Evolutionary conservation across 2,113 vertebrate species (phyloP).

Genomic region (Callipepla californica): DNA sequence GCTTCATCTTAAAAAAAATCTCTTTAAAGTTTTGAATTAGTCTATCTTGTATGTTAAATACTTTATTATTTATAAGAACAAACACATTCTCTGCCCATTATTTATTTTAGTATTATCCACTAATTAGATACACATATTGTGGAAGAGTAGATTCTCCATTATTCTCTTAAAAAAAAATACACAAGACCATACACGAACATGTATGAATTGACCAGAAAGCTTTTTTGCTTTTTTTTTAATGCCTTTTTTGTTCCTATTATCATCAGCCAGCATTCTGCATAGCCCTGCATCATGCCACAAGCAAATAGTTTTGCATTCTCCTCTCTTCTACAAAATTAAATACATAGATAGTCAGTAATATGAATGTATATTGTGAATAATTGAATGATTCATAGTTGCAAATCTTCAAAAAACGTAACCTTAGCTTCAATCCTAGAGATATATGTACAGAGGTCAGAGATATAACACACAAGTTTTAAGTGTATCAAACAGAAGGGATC

Average conservation of each 20-base stretch:
- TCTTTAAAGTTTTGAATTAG: neutral
- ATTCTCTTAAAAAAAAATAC: neutral
- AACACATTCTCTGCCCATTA: rapidly evolving
- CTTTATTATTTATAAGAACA: neutral
- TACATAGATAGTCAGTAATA: neutral
- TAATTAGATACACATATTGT: neutral
- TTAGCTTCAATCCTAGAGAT: neutral
- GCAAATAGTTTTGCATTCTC: neutral
- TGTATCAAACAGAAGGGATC: neutral
- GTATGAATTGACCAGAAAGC: neutral
- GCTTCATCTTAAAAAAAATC: neutral
- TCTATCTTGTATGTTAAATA: neutral
- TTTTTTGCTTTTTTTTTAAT: no score
- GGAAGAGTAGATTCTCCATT: neutral
- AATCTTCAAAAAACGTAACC: neutral
- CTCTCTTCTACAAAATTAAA: neutral
- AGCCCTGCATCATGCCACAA: neutral
- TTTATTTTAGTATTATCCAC: neutral
- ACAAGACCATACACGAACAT: neutral
- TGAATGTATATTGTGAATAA: neutral
- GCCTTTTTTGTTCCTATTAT: neutral
- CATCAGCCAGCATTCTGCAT: neutral
- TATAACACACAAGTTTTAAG: neutral
- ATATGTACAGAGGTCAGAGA: neutral
- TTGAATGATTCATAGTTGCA: neutral